Evolutionary conservation across 2,888 invertebrate genomes (phyloP).

Genomic region (Ophioninae sp.): DNA sequence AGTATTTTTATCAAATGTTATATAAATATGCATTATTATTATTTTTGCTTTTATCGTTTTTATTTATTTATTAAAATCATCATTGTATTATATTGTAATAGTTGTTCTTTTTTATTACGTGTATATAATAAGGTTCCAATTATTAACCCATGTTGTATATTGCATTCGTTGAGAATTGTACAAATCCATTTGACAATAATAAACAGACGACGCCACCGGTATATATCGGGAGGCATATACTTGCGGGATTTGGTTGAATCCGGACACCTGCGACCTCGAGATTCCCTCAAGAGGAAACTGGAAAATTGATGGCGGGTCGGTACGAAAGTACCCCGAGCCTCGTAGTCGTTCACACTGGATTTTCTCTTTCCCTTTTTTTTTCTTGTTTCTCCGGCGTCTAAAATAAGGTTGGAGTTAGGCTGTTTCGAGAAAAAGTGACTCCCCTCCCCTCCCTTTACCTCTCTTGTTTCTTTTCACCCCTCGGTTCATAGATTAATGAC

Average conservation of each 20-base stretch:
- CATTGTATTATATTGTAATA: no score
- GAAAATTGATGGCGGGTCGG: background rate
- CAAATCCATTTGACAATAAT: no score
- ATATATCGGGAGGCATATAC: background rate
- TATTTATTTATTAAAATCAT: no score
- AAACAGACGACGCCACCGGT: no score
- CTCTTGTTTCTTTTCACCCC: background rate
- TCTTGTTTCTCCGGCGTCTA: background rate
- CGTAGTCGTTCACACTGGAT: background rate
- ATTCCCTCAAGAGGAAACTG: background rate
- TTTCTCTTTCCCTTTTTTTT: background rate
- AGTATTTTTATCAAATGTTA: no score
- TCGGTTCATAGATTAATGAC: background rate
- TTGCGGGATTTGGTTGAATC: background rate
- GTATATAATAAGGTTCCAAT: no score
- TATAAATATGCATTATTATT: no score
- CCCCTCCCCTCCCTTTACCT: background rate
- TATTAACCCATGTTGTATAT: no score
- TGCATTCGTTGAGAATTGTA: background rate
- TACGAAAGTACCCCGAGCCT: background rate
- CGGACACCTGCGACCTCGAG: background rate
- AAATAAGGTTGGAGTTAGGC: background rate
- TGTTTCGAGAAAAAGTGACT: background rate
- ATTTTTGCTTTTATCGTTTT: no score
- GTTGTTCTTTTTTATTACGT: no score